Percentiles rank a stretch among this genome's conserved stretches.
Evolutionary conservation across 2,888 invertebrate species (phyloP).

Genomic region (Tridacna crocea): DNA sequence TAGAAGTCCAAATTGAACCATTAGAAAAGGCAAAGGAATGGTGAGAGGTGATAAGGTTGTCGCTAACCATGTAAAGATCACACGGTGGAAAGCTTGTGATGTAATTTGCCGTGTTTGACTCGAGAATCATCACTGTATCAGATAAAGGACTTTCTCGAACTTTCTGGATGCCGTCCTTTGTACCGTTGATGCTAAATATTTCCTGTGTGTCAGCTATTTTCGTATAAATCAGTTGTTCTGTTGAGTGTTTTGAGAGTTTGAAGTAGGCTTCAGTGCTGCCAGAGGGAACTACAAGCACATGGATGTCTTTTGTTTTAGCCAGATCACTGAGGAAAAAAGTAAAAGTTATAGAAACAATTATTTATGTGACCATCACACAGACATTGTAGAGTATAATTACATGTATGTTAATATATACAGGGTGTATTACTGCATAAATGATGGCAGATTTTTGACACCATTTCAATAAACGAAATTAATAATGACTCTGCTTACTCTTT

Average conservation of each 20-base stretch:
- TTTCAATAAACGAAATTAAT: too few species aligned
- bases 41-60: slow-evolving; percentile 58
- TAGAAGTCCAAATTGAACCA: slow-evolving; percentile 37
- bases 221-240: slow-evolving; percentile 23
- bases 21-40: slow-evolving; percentile 65
- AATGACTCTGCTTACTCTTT: too few species aligned
- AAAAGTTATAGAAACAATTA: background rate
- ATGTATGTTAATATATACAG: too few species aligned
- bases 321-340: slow-evolving; percentile 62
- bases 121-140: slow-evolving; percentile 74
- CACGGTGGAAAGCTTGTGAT: slow-evolving; percentile 69
- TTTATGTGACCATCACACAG: too few species aligned
- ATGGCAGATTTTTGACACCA: too few species aligned
- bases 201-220: slow-evolving; percentile 36
- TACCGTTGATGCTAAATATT: background rate
- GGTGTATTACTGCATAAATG: too few species aligned
- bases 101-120: slow-evolving; percentile 75
- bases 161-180: slow-evolving; percentile 17
- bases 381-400: too few species aligned
- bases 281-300: slow-evolving; percentile 60
- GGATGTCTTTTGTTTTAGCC: slow-evolving; percentile 60
- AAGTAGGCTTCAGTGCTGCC: slow-evolving; percentile 67
- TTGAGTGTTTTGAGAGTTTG: slow-evolving; percentile 45
- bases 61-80: slow-evolving; percentile 73
- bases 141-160: slow-evolving; percentile 56